Evolutionary conservation across 2,797 vertebrate genomes (phyloP), one percentile per base, ranked within the genome.

Genomic region (Liparis tanakae): DNA sequence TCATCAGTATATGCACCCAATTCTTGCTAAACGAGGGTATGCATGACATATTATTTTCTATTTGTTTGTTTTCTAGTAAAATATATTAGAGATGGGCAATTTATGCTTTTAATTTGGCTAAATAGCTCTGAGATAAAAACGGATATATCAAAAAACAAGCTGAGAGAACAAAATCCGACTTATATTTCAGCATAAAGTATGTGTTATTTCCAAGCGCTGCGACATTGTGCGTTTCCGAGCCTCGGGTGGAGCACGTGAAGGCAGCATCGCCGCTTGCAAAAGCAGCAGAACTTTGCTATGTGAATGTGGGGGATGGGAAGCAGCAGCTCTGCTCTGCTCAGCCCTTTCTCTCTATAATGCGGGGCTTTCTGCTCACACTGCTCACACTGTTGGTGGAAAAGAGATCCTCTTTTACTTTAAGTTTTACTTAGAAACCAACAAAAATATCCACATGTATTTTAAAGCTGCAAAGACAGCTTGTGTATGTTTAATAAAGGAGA

Each of bases 211-310:
- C n/a, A 20, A 18, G 4, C 55, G 81, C 78, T 74, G 86, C 80
- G 80, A 83, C 72, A 70, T 0, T 46, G 63, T 34, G 70, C 46
- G 15, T 87, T 87, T 37, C 46, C 87, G 76, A 88, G 85, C 73
- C 37, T 76, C 51, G 63, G 69, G 53, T 57, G 50, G 67, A 57
- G 83, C 9, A 17, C 83, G 18, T 81, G 89, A 93, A 93, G 39
- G 91, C 92, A 87, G n/a, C 92, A 89, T 76, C 81, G 58, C 87
- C 85, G 93, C 91, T 93, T 93, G 94, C 93, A 93, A 90, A 94
- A 93, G 94, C 93, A 93, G 93, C 92, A 94, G 93, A 95, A 94
- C 93, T 94, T 94, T 93, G 94, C 93, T 94, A 92, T 94, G 88
- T 92, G 92, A 87, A 76, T 85, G 91, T 94, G 94, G 94, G 95